These are phyloP conservation scores for Metalampra italica DNA, from an alignment of 2,888 invertebrate genomes.

Conservation along the genomic window DNA sequence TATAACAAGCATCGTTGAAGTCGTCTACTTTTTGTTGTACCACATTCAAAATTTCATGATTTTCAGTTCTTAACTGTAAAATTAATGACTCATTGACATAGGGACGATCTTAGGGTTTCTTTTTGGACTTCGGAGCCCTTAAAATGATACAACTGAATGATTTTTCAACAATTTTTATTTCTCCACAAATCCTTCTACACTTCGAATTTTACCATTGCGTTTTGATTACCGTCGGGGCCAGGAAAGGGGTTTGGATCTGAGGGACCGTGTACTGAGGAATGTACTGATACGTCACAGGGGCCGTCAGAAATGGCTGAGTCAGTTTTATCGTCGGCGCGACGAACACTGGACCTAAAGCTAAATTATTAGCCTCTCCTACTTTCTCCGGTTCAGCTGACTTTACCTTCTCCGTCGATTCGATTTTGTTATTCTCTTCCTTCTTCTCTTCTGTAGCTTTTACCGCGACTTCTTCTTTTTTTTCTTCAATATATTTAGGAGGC, in stretches of 20 bases:
- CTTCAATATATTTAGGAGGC: slow-evolving; percentile 6
- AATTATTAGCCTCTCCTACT: not conserved
- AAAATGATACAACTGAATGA: not conserved
- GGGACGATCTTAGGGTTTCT: no score
- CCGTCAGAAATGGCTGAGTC: not conserved
- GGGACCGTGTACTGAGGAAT: not conserved
- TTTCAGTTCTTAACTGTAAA: no score
- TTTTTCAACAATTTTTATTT: not conserved
- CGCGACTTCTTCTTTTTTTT: slow-evolving; percentile 13
- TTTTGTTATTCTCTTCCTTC: not conserved
- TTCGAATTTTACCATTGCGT: not conserved
- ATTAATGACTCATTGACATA: no score
- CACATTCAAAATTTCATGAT: no score
- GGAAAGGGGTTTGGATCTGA: not conserved
- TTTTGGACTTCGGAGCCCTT: no score
- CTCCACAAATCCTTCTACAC: not conserved
- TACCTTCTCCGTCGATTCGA: slow-evolving; percentile 10
- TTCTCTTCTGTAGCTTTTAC: not conserved
- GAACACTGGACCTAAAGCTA: not conserved
- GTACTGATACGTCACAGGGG: not conserved
- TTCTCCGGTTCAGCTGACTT: slow-evolving; percentile 23
- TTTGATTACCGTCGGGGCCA: not conserved
- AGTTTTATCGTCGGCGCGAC: not conserved
- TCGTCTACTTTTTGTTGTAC: no score
- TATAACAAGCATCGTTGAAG: no score